phyloP scores from a whole-genome alignment of 1,140 invertebrate species.

The Heterodera schachtii region DNA sequence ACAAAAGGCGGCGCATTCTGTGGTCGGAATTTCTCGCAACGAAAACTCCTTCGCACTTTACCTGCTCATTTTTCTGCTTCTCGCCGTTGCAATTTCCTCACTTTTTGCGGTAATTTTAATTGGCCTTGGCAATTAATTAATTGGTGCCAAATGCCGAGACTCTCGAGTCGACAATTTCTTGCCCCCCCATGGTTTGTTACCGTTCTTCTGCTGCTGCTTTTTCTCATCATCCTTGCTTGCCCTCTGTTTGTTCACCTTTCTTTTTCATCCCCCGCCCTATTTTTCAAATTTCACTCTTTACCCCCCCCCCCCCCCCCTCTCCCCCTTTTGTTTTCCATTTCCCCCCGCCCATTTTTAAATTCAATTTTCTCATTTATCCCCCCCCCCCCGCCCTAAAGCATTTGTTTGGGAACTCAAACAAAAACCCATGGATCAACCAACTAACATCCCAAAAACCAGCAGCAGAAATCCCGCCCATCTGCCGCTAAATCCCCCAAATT shows the following conservation, averaged over 20 bases:
- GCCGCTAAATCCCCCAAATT: background rate
- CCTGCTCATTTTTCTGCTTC: slow-evolving; percentile 23
- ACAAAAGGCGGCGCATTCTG: background rate
- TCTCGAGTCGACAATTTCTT: background rate
- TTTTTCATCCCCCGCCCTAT: background rate
- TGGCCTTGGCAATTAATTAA: background rate
- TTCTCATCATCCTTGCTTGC: background rate
- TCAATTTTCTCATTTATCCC: slow-evolving; percentile 4
- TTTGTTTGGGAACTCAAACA: slow-evolving; percentile 16
- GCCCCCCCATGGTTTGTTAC: slow-evolving; percentile 65
- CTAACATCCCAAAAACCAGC: no score
- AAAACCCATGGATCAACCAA: slow-evolving; percentile 4
- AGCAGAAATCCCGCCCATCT: background rate
- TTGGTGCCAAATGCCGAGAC: background rate
- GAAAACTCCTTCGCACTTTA: slow-evolving; percentile 23
- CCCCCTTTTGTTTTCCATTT: slow-evolving; percentile 3
- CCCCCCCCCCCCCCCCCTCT: no score
- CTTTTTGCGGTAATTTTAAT: slow-evolving; percentile 11
- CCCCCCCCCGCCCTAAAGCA: background rate
- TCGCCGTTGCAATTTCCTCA: slow-evolving; percentile 5
- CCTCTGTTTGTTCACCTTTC: background rate
- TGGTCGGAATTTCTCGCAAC: slow-evolving; percentile 9
- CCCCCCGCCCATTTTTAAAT: slow-evolving; percentile 1
- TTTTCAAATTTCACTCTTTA: no score
- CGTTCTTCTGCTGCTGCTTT: no score